A percentile compares a stretch with the other conserved stretches of the same genome.
These are phyloP conservation scores for Epizoanthus rinbou DNA, from an alignment of 92 coral and sea anemone species.

Conservation along the genomic window DNA sequence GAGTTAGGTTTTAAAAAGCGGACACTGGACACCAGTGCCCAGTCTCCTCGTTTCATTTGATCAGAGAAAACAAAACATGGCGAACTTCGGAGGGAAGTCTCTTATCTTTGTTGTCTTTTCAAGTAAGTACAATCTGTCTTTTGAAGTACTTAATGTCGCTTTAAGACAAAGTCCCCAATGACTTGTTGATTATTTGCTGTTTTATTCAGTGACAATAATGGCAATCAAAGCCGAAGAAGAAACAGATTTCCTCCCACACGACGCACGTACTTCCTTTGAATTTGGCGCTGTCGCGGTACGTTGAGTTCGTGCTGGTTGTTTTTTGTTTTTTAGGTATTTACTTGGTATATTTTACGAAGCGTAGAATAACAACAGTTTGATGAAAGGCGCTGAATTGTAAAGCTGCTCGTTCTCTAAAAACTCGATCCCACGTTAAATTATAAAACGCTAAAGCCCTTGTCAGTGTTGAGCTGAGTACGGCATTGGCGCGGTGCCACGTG, in stretches of 20 bases:
- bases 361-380: not conserved
- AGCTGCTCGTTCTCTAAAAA: not conserved
- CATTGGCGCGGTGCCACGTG: not conserved
- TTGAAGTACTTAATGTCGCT: not conserved
- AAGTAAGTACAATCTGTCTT: slow-evolving; percentile 23
- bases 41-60: slow-evolving; percentile 25
- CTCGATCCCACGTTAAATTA: not conserved
- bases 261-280: slow-evolving; percentile 73
- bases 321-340: not conserved
- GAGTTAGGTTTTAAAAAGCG: slow-evolving; percentile 17
- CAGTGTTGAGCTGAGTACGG: not conserved
- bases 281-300: slow-evolving; percentile 86
- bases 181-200: not conserved
- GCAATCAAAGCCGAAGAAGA: slow-evolving; percentile 44
- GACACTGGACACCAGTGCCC: slow-evolving; percentile 36
- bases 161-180: not conserved
- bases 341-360: no score
- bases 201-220: slow-evolving; percentile 24
- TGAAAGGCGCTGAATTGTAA: not conserved
- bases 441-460: not conserved
- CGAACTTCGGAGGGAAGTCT: slow-evolving; percentile 7
- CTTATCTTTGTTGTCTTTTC: slow-evolving; percentile 16
- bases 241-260: slow-evolving; percentile 72
- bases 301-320: slow-evolving; percentile 5
- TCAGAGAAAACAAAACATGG: not conserved